phyloP scores from a whole-genome alignment of 2,797 vertebrate genomes.

The Dryobates pubescens region DNA sequence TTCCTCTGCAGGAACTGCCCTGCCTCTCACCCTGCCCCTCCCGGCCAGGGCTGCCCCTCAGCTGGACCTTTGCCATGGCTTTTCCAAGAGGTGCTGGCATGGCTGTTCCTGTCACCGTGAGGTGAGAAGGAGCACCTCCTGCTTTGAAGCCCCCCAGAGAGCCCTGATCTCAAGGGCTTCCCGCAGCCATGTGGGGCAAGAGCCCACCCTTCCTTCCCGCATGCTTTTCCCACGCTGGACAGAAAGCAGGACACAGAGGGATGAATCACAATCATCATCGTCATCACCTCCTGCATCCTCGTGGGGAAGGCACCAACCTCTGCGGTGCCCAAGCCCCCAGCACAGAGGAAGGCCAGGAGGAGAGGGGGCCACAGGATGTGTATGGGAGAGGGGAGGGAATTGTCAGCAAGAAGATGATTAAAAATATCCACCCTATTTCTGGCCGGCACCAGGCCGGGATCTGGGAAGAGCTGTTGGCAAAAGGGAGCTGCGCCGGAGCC shows the following conservation, averaged over 20 bases:
- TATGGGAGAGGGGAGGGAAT: not conserved
- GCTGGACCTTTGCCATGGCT: not conserved
- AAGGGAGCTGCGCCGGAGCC: constrained; percentile 33
- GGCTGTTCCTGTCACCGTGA: rapidly evolving
- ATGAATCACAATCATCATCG: constrained; percentile 55
- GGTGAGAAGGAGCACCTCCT: not conserved
- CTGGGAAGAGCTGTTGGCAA: constrained; percentile 62
- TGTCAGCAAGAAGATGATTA: constrained; percentile 52
- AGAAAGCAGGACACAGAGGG: not conserved
- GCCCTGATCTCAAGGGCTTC: constrained; percentile 43
- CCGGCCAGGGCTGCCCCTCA: not conserved
- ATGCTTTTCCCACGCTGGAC: constrained; percentile 15
- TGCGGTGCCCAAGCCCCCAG: not conserved
- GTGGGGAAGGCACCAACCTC: not conserved
- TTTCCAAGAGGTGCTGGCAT: not conserved
- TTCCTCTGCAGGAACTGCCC: not conserved
- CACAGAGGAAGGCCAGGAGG: not conserved
- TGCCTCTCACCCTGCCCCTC: not conserved
- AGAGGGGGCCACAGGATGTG: constrained; percentile 29
- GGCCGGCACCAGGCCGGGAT: constrained; percentile 36
- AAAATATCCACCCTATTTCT: constrained; percentile 72
- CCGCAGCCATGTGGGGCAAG: not conserved
- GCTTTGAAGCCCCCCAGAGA: not conserved
- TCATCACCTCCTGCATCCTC: constrained; percentile 14
- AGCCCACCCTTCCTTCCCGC: constrained; percentile 64